Evolutionary conservation across 2,888 invertebrate genomes (phyloP).

Genomic region (Leptinotarsa haldemani): DNA sequence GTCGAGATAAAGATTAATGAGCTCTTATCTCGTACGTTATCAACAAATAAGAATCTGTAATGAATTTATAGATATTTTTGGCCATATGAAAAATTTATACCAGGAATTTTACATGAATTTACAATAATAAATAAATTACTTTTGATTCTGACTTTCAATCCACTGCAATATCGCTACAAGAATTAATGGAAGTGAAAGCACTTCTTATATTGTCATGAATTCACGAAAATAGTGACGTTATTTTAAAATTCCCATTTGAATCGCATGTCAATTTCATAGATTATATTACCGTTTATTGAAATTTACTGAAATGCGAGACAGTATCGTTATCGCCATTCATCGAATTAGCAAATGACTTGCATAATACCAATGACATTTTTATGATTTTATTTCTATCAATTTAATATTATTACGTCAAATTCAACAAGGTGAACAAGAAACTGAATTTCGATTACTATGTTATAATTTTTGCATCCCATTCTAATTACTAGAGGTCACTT

Average conservation of each 20-base stretch:
- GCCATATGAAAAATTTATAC: too few species aligned
- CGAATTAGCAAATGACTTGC: background rate
- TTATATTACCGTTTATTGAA: background rate
- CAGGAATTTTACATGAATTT: too few species aligned
- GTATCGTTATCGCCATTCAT: background rate
- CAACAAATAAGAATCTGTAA: too few species aligned
- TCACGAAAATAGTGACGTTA: background rate
- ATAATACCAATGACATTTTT: constrained; percentile 2
- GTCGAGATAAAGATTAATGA: too few species aligned
- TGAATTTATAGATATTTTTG: too few species aligned
- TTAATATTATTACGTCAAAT: background rate
- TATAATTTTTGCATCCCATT: background rate
- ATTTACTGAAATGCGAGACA: background rate
- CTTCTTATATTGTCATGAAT: background rate
- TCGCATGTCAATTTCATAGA: background rate
- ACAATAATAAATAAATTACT: too few species aligned
- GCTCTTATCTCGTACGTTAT: too few species aligned
- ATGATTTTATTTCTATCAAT: background rate
- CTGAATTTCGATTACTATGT: background rate
- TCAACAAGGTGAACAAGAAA: background rate
- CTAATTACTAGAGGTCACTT: background rate
- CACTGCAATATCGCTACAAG: too few species aligned
- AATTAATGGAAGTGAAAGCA: too few species aligned
- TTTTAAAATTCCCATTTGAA: background rate
- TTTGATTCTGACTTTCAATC: too few species aligned